Base-by-base conservation (phyloP, 2,888 invertebrate species). In the Sepiola atlantica region DNA sequence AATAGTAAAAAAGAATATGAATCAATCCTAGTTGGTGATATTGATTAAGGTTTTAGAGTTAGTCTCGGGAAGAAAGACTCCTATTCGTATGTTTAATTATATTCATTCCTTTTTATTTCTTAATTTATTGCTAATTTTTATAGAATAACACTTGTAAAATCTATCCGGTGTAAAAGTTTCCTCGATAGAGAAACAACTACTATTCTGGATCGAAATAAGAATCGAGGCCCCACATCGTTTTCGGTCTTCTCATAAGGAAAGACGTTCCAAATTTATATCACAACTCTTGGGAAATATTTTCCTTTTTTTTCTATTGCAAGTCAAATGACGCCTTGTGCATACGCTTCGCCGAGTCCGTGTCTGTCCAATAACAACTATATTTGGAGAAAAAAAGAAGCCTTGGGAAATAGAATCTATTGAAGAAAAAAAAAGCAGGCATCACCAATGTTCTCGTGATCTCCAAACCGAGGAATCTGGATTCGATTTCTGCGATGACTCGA, bases 401-500 rank as follows among this genome's bases (percentile, higher is more conserved):
- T 77, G 77, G 77, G 77, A 77, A 77, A 77, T 28, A n/a, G 12
- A 77, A 77, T 6, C 28, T 8, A 32, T 0, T 0, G n/a, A n/a
- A 32, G 3, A 77, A 77, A n/a, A n/a, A 77, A n/a, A n/a, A 32
- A 16, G 16, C 77, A 14, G 8, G n/a, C n/a, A 77, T 77, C 10
- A 16, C 77, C n/a, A 32, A 18, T 77, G 18, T 8, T 18, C 14
- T 32, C 77, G n/a, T 77, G 77, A 77, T 77, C 77, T n/a, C 77
- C n/a, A 77, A 77, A 77, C n/a, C 16, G 32, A 77, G n/a, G 28
- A 77, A 77, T 77, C 77, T 32, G 77, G n/a, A n/a, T 77, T 77
- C n/a, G 77, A 77, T 16, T 77, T 77, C n/a, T 77, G 77, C n/a
- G n/a, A n/a, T 77, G n/a, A 77, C 77, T 77, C n/a, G 77, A 77